Evolutionary conservation across 35 echinoderm and acorn worm genomes (phyloP).

Genomic region (Apostichopus californicus): DNA sequence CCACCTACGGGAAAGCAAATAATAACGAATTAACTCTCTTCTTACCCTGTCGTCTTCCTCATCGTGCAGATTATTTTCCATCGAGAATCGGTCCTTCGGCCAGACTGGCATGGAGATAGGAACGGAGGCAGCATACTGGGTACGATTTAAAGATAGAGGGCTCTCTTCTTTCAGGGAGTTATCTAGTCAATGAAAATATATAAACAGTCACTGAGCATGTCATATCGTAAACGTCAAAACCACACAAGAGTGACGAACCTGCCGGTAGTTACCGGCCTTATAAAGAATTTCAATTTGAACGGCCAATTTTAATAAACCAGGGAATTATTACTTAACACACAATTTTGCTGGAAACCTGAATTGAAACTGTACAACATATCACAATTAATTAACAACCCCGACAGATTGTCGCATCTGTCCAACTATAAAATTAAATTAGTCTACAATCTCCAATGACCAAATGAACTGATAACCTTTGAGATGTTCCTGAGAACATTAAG

Average conservation of each 20-base stretch:
- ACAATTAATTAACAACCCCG: neutral
- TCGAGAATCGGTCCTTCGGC: constrained; percentile 74
- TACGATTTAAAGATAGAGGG: constrained; percentile 8
- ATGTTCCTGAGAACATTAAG: too few relatives aligned
- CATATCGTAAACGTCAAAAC: too few relatives aligned
- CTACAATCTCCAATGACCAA: too few relatives aligned
- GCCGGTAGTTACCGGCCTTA: too few relatives aligned
- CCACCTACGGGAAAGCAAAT: too few relatives aligned
- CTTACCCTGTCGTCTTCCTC: constrained; percentile 81
- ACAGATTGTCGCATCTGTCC: too few relatives aligned
- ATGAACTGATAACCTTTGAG: too few relatives aligned
- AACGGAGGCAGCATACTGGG: constrained; percentile 86
- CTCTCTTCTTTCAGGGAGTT: constrained; percentile 85
- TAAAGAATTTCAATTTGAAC: too few relatives aligned
- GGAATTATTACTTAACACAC: too few relatives aligned
- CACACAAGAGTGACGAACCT: too few relatives aligned
- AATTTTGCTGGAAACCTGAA: too few relatives aligned
- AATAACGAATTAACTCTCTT: neutral
- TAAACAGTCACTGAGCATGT: neutral
- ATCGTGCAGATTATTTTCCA: constrained; percentile 54
- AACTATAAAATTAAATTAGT: too few relatives aligned
- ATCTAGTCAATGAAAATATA: constrained; percentile 50
- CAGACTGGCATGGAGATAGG: constrained; percentile 97
- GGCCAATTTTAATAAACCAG: neutral
- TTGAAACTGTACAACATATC: neutral